Evolutionary conservation across 2,888 invertebrate species (phyloP).

Genomic region (Ectemnius cavifrons): DNA sequence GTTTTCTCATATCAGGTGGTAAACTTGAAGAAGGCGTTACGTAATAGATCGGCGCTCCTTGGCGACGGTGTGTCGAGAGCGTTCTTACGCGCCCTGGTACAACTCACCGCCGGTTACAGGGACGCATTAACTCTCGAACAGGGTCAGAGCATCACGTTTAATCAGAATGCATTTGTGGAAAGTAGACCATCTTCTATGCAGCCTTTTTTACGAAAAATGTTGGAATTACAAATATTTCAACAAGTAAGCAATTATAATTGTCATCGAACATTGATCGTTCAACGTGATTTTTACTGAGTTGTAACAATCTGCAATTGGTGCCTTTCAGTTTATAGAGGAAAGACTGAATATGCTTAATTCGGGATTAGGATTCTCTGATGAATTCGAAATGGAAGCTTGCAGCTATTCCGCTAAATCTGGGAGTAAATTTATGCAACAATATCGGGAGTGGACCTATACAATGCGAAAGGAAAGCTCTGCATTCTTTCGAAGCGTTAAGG

Average conservation of each 20-base stretch:
- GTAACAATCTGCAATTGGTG: background rate
- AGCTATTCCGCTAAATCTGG: slow-evolving; percentile 84
- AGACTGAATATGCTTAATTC: slow-evolving; percentile 93
- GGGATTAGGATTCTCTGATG: slow-evolving; percentile 95
- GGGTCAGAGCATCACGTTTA: slow-evolving; percentile 89
- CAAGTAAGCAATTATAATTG: slow-evolving; percentile 81
- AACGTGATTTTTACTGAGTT: too few species aligned
- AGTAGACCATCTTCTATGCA: slow-evolving; percentile 91
- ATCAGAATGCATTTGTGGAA: slow-evolving; percentile 91
- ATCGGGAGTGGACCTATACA: slow-evolving; percentile 89
- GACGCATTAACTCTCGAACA: slow-evolving; percentile 90
- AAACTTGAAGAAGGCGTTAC: slow-evolving; percentile 87
- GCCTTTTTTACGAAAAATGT: slow-evolving; percentile 92
- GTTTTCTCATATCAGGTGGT: slow-evolving; percentile 81
- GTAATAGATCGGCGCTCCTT: slow-evolving; percentile 86
- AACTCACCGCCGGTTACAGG: slow-evolving; percentile 95
- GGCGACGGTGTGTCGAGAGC: slow-evolving; percentile 96
- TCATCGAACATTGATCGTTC: too few species aligned
- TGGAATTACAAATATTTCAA: slow-evolving; percentile 96
- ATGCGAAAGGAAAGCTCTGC: slow-evolving; percentile 90
- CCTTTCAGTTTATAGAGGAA: slow-evolving; percentile 93
- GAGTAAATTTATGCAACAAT: slow-evolving; percentile 84
- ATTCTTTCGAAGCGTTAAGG: slow-evolving; percentile 92
- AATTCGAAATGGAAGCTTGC: slow-evolving; percentile 95
- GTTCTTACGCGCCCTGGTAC: slow-evolving; percentile 93